These are phyloP conservation scores for Thalassaphorura encarpata DNA, from an alignment of 1,140 invertebrate genomes.

Conservation along the genomic window DNA sequence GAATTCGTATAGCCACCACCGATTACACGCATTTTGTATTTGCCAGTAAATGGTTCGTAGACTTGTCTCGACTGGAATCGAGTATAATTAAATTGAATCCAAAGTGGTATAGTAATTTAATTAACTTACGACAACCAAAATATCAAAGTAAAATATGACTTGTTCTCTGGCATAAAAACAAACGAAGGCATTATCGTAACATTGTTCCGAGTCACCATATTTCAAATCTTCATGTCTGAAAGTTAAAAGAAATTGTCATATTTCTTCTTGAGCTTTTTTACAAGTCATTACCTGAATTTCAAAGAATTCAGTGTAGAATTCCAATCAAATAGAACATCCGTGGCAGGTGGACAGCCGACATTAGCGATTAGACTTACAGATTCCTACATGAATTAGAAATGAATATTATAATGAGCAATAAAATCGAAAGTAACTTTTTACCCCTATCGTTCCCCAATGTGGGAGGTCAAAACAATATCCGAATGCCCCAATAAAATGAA, in stretches of 20 bases:
- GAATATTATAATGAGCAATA: not conserved
- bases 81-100: not conserved
- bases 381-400: not conserved
- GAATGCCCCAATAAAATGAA: constrained; percentile 21
- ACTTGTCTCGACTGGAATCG: constrained; percentile 3
- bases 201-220: constrained; percentile 2
- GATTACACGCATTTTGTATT: constrained; percentile 12
- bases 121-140: constrained; percentile 8
- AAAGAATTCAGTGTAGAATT: constrained; percentile 13
- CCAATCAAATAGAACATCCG: constrained; percentile 13
- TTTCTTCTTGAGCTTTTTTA: too few species aligned
- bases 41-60: constrained; percentile 8
- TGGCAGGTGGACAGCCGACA: constrained; percentile 6
- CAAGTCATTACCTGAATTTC: constrained; percentile 5
- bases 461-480: constrained; percentile 8
- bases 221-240: not conserved
- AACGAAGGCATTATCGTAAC: constrained; percentile 3
- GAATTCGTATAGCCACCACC: constrained; percentile 13
- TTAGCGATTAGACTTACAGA: not conserved
- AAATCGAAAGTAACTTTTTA: not conserved
- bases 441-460: not conserved
- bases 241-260: too few species aligned
- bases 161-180: constrained; percentile 12
- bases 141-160: constrained; percentile 10
- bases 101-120: not conserved